Evolutionary conservation across 2,113 vertebrate species (phyloP).

Genomic region (Drymodes brunneopygia): DNA sequence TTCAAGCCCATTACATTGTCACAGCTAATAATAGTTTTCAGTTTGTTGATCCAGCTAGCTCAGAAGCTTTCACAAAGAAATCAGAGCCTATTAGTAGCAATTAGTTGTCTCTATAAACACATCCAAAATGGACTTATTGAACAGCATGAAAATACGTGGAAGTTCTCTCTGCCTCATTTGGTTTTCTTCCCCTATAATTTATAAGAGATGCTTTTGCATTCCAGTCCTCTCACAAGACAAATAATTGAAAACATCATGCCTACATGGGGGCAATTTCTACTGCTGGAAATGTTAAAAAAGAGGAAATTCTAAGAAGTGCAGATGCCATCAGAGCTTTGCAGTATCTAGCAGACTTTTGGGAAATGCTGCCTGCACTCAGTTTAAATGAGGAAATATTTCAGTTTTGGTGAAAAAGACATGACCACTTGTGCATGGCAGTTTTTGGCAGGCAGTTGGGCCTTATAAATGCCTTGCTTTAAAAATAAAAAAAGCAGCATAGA

Average conservation of each 20-base stretch:
- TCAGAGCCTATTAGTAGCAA: conserved; percentile 34
- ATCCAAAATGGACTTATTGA: conserved; percentile 10
- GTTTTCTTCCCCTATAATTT: conserved; percentile 33
- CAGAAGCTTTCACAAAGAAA: conserved; percentile 34
- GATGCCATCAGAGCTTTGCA: not conserved
- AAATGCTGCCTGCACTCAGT: not conserved
- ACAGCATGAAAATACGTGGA: conserved; percentile 18
- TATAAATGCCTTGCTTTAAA: not conserved
- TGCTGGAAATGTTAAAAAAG: not conserved
- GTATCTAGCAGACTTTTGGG: not conserved
- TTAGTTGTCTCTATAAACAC: conserved; percentile 41
- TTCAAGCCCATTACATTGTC: not conserved
- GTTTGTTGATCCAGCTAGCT: not conserved
- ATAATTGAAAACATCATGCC: conserved; percentile 39
- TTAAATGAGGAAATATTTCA: conserved; percentile 23
- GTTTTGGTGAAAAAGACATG: not conserved
- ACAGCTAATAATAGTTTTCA: not conserved
- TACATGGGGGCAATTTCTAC: conserved; percentile 9
- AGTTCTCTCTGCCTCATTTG: conserved; percentile 38
- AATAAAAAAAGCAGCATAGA: not conserved
- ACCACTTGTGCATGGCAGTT: not conserved
- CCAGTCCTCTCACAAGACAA: not conserved
- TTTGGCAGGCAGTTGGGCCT: not conserved
- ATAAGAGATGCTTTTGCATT: conserved; percentile 14
- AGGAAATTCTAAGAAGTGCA: not conserved